Percentiles rank a stretch among this genome's conserved stretches.
These are phyloP conservation scores for Oreocharis arfaki DNA, from an alignment of 2,113 vertebrate species.

Conservation along the genomic window DNA sequence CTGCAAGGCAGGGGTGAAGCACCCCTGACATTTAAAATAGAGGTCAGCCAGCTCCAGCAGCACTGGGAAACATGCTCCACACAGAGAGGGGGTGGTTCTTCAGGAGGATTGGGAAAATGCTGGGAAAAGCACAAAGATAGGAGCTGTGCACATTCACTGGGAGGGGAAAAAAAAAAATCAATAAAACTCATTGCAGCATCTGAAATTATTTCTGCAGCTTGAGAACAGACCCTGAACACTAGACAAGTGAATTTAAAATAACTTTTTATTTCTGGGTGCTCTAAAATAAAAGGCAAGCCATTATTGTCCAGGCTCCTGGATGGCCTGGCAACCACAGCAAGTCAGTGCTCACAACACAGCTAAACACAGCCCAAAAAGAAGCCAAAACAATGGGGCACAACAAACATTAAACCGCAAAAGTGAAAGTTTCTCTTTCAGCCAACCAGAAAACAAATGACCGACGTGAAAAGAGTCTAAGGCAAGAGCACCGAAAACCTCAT, in stretches of 20 bases:
- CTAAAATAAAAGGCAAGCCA: neutral
- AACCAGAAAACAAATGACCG: neutral
- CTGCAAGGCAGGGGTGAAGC: conserved; percentile 1
- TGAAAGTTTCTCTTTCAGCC: neutral
- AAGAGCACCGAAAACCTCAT: neutral
- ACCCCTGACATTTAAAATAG: conserved; percentile 72
- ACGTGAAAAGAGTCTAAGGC: neutral
- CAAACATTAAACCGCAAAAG: neutral
- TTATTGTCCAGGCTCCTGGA: neutral
- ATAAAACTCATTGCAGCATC: rapidly evolving
- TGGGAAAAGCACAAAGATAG: rapidly evolving
- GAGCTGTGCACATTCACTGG: neutral
- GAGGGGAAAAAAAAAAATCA: neutral
- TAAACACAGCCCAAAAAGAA: neutral
- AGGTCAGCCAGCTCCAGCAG: conserved; percentile 64
- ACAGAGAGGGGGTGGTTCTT: neutral
- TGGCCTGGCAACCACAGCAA: neutral
- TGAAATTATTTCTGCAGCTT: neutral
- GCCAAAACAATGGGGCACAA: neutral
- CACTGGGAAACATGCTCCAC: neutral
- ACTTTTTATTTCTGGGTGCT: neutral
- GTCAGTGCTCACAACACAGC: neutral
- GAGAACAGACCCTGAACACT: neutral
- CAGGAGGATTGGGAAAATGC: neutral
- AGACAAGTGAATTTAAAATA: neutral